Base-by-base conservation (phyloP, 2,888 invertebrate genomes). In the Geophilus truncorum region DNA sequence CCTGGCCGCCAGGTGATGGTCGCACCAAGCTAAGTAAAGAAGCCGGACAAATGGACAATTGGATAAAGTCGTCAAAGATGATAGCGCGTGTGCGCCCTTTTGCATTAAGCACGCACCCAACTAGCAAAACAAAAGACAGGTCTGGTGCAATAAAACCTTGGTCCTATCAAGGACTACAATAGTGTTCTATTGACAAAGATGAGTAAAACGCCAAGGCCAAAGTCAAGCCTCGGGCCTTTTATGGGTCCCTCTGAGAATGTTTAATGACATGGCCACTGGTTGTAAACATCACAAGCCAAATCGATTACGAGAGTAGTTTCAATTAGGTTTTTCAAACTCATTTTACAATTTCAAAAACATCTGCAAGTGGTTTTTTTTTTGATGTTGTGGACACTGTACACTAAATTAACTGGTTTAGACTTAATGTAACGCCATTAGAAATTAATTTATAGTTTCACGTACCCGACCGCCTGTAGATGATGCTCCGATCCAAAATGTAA, bases 21-120 rank as follows among this genome's bases (percentile, higher is more conserved):
- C 32, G 32, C 32, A 32, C 32, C 51, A 18, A 51, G 18, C 51
- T 21, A 18, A 51, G 1, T n/a, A n/a, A n/a, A n/a, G n/a, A n/a
- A n/a, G 51, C 18, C 51, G 18, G 5, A n/a, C 15, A n/a, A n/a
- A 3, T 1, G 18, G 18, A 51, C 70, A 70, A 70, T 70, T 70
- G 70, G 70, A 70, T 70, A n/a, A 28, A 70, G 70, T 23, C 70
- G 28, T 70, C 70, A 70, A 70, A 70, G 70, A 70, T 70, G 70
- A 28, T 70, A 70, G 70, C 70, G 70, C 70, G 70, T 25, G 28
- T 70, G 70, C 51, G 51, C 70, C 70, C 70, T 70, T n/a, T 70
- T 70, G 70, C 70, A 70, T 70, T 70, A 70, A 70, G 70, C 70
- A 28, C 70, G 70, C 70, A 70, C 70, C 70, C 70, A 70, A 70